Evolutionary conservation across 2,888 invertebrate genomes (phyloP), one percentile per base, ranked within the genome.

Genomic region (Temnothorax rugatulus): DNA sequence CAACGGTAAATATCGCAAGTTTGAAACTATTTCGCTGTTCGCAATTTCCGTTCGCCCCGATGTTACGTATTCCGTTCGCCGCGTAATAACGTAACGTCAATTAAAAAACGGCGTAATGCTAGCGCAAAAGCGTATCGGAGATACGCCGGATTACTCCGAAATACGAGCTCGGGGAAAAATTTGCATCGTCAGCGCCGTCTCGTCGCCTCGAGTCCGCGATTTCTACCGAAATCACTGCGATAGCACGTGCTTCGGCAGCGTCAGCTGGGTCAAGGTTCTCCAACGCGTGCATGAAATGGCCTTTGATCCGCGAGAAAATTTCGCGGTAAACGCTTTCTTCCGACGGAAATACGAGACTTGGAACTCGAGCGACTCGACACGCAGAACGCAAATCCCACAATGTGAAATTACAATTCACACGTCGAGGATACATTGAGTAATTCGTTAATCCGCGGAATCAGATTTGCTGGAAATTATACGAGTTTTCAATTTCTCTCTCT

Each of bases 231-330:
- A 88, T 88, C 76, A 44, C 68, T 21, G 61, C 59, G 69, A 41
- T 8, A 25, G 21, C 79, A 66, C 83, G 81, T 76, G 84, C 69
- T 41, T 74, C 86, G 73, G 83, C 81, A 84, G 41, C 86, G 83
- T 75, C 82, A 86, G 82, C 87, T 92, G 88, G 92, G 92, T 93
- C 92, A 92, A 91, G 92, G 92, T 90, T 91, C 90, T 84, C 82
- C 77, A 59, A 86, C 81, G 88, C 84, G 89, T 89, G 83, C 84
- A 87, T 84, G 86, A 88, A 81, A 84, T 89, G 87, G 83, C 84
- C 83, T 63, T 57, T 57, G 63, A 68, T 68, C 59, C 75, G 11
- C 47, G 77, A 73, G 76, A 76, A 63, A 54, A 54, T 57, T 29
- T 25, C n/a, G 11, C 29, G 34, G 13, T 15, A n/a, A 75, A 38